phyloP scores from a whole-genome alignment of 2,888 invertebrate species.

The Nephrocerus scutellatus region DNA sequence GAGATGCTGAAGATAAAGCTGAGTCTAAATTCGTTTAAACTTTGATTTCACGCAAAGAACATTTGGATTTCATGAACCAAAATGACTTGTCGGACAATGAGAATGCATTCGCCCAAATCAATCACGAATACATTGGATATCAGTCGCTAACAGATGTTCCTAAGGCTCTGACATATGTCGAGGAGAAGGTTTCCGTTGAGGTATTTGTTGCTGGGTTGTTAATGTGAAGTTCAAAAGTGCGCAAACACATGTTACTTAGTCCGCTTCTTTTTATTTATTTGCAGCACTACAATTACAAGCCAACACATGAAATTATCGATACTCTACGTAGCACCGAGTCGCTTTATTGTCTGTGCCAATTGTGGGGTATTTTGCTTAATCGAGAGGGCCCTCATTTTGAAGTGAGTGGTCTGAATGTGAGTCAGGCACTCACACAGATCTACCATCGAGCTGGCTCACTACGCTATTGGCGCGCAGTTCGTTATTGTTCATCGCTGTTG shows the following conservation, averaged over 20 bases:
- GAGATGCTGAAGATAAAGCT: too few relatives aligned
- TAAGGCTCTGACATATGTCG: constrained; percentile 66
- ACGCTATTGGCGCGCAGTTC: constrained; percentile 86
- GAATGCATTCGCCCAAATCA: constrained; percentile 78
- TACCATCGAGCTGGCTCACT: constrained; percentile 80
- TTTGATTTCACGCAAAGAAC: constrained; percentile 62
- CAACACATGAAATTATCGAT: constrained; percentile 68
- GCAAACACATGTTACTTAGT: too few relatives aligned
- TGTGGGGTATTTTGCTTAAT: constrained; percentile 74
- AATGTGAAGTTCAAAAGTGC: background rate
- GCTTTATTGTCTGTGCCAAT: constrained; percentile 71
- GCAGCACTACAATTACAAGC: constrained; percentile 56
- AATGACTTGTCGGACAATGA: constrained; percentile 68
- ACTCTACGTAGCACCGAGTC: constrained; percentile 63
- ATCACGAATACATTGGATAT: constrained; percentile 89
- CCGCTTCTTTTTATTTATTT: constrained; percentile 24
- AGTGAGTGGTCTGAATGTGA: constrained; percentile 58
- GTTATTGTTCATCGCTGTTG: constrained; percentile 89
- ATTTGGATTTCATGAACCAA: constrained; percentile 93
- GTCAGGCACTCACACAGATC: constrained; percentile 62
- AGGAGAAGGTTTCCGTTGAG: constrained; percentile 53
- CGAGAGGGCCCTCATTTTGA: constrained; percentile 75
- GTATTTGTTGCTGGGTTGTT: too few relatives aligned
- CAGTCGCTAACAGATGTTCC: constrained; percentile 94
- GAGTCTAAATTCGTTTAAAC: background rate